Evolutionary conservation across 2,797 vertebrate species (phyloP), one percentile per base, ranked within the genome.

Genomic region (Falco concolor): DNA sequence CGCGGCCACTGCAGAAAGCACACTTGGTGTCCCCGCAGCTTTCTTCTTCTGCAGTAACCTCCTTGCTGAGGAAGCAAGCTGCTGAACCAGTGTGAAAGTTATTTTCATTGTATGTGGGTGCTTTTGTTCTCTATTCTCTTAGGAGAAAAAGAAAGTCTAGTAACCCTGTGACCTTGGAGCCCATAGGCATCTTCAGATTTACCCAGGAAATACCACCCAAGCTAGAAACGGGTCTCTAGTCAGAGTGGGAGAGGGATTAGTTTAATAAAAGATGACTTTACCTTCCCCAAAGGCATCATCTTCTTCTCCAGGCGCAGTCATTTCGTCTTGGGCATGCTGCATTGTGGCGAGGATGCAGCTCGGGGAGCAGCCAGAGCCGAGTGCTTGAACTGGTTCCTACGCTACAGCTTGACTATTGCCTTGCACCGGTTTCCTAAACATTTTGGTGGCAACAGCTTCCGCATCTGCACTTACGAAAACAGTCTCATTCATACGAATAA

Each of bases 251-350:
- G 72, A 87, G 89, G 34, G 27, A 84, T 81, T 77, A 93, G 56
- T 64, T 95, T 81, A 90, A 70, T 75, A 83, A 95, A 88, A 90
- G 65, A 74, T 12, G 32, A 28, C 38, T 97, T 98, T 98, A 98
- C 98, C 98, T 98, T 98, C 98, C 87, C 85, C 95, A 84, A 98
- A 97, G 70, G 95, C 42, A 93, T 98, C 98, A 44, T 98, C 98
- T 57, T 97, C 97, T 96, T 98, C 98, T 53, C 95, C 85, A 1
- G 11, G 84, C 20, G 86, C 72, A 70, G 87, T 53, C 44, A 50
- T 64, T 59, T 98, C 96, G 9, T 97, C 95, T 47, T 97, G 96
- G 56, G 72, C 24, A 73, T 97, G 93, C 95, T 98, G 97, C 97
- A 98, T 98, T 4, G 18, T 91, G 95, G 88, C 32, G 10, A 73